Evolutionary conservation across 1,140 invertebrate species (phyloP).

Genomic region (Megalonaias nervosa): DNA sequence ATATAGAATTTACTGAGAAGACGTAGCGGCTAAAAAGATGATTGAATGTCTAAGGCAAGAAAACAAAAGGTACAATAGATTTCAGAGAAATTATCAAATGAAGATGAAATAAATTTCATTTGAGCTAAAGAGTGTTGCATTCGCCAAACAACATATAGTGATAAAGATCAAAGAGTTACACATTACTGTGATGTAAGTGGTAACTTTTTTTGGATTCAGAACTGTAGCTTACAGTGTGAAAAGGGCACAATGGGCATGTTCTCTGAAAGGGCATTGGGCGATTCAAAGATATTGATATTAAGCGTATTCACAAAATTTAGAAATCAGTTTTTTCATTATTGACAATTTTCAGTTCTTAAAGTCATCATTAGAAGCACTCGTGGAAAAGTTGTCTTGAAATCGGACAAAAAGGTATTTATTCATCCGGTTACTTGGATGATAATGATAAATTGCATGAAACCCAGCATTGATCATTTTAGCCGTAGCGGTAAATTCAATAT

Average conservation of each 20-base stretch:
- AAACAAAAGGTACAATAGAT: conserved; percentile 6
- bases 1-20: conserved; percentile 8
- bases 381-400: conserved; percentile 28
- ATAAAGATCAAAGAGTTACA: conserved; percentile 17
- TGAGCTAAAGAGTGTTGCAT: conserved; percentile 15
- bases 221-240: conserved; percentile 34
- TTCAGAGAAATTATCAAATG: conserved; percentile 1
- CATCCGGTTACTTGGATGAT: conserved; percentile 36
- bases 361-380: conserved; percentile 24
- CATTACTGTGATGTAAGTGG: conserved; percentile 27
- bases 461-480: conserved; percentile 21
- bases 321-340: conserved; percentile 54
- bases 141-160: conserved; percentile 36
- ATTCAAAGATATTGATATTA: conserved; percentile 53
- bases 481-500: conserved; percentile 22
- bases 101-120: conserved; percentile 17
- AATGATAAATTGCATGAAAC: conserved; percentile 36
- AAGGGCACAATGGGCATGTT: conserved; percentile 57
- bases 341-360: conserved; percentile 36
- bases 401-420: conserved; percentile 35
- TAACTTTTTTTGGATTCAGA: conserved; percentile 24
- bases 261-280: conserved; percentile 56
- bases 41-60: conserved; percentile 26
- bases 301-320: conserved; percentile 67
- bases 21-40: conserved; percentile 25